Percentiles rank a stretch among this genome's conserved stretches.
Conservation (phyloP, 2,113 vertebrate species). For the Psittacara wagleri region DNA sequence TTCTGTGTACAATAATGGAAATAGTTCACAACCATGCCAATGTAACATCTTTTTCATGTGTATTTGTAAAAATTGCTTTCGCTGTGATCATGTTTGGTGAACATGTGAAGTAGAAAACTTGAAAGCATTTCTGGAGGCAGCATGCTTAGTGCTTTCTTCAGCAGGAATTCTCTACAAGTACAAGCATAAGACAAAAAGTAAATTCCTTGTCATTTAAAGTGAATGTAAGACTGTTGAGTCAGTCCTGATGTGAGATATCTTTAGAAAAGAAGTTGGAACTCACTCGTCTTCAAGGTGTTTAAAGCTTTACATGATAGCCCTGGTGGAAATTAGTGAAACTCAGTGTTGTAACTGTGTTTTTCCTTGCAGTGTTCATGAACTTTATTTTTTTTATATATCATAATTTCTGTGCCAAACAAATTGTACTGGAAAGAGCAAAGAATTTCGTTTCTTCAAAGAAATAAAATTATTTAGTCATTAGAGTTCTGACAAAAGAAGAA, state of each 20-base stretch:
- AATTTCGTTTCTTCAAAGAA: slow-evolving; percentile 27
- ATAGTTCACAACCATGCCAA: neutral
- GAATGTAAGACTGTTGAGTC: neutral
- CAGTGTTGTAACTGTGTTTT: neutral
- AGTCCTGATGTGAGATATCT: neutral
- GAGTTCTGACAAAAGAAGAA: neutral
- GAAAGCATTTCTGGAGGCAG: neutral
- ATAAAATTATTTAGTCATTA: neutral
- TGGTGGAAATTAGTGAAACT: slow-evolving; percentile 5
- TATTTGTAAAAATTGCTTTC: neutral
- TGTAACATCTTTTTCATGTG: rapidly evolving
- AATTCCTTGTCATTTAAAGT: neutral
- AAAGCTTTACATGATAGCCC: neutral
- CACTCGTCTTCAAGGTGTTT: neutral
- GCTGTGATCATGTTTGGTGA: neutral
- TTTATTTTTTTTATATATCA: neutral
- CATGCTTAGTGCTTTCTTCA: neutral
- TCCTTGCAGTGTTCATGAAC: neutral
- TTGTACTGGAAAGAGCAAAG: neutral
- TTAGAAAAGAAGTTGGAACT: neutral
- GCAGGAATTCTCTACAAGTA: neutral
- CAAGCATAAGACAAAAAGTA: neutral
- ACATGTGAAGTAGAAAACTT: neutral
- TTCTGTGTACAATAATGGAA: neutral
- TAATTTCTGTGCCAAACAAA: slow-evolving; percentile 9